Percentiles rank a stretch among this genome's conserved stretches.
Conservation (phyloP, 2,888 invertebrate species). For the Synanthedon andrenaeformis region DNA sequence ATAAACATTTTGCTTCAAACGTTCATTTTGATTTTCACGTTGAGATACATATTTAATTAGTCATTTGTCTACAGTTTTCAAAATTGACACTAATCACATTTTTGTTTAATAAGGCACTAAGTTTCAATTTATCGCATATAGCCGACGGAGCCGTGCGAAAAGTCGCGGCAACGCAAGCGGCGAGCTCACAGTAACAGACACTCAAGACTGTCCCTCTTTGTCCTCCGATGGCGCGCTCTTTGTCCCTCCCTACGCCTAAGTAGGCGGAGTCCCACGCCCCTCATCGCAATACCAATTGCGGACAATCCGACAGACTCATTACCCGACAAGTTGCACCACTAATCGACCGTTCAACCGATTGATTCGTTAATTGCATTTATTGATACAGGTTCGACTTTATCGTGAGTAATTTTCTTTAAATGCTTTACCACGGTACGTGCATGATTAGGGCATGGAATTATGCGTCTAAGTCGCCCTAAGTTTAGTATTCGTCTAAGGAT, state of each 20-base stretch:
- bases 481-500: too few relatives aligned
- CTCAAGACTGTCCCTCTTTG: constrained; percentile 57
- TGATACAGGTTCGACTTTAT: constrained; percentile 28
- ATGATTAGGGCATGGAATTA: too few relatives aligned
- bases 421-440: too few relatives aligned
- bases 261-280: constrained; percentile 40
- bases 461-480: too few relatives aligned
- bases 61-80: too few relatives aligned
- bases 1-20: too few relatives aligned
- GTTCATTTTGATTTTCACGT: too few relatives aligned
- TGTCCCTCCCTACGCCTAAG: constrained; percentile 59
- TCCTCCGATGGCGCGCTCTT: constrained; percentile 35
- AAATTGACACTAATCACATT: too few relatives aligned
- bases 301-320: constrained; percentile 27
- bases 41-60: too few relatives aligned
- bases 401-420: constrained; percentile 7
- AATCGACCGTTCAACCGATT: constrained; percentile 31
- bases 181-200: constrained; percentile 45
- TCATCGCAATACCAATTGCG: neutral
- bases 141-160: neutral
- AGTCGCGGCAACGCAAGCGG: constrained; percentile 39
- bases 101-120: neutral
- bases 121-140: neutral
- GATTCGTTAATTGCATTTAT: constrained; percentile 58
- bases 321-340: constrained; percentile 32